These are phyloP conservation scores for Pao palembangensis DNA, from an alignment of 2,113 vertebrate species.

Conservation along the genomic window DNA sequence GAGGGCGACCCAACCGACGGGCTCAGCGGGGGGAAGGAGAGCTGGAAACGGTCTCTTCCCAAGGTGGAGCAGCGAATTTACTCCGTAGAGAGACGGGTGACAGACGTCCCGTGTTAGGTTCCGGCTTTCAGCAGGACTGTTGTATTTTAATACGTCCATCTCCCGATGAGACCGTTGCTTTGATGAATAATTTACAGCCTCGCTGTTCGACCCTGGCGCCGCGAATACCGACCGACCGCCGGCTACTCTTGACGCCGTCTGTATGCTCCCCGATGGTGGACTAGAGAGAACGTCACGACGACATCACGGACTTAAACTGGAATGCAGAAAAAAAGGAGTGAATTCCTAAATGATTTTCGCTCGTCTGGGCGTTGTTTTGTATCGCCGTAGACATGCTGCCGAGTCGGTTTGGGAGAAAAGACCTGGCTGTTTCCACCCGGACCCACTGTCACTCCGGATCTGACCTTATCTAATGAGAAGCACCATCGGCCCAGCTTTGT, in stretches of 20 bases:
- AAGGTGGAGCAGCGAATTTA: conserved; percentile 13
- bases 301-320: conserved; percentile 6
- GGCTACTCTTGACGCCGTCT: conserved; percentile 47
- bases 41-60: conserved; percentile 31
- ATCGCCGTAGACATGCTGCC: conserved; percentile 73
- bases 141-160: conserved; percentile 14
- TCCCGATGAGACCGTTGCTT: conserved; percentile 54
- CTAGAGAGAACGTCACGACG: conserved; percentile 51
- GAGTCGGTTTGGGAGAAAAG: conserved; percentile 70
- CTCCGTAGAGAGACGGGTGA: neutral
- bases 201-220: conserved; percentile 38
- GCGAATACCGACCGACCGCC: conserved; percentile 23
- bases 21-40: conserved; percentile 17
- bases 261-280: conserved; percentile 71
- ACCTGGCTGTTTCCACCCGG: conserved; percentile 28
- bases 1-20: conserved; percentile 24
- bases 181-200: conserved; percentile 63
- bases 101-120: neutral
- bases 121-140: conserved; percentile 1
- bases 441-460: conserved; percentile 37
- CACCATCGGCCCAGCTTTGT: conserved; percentile 7
- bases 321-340: neutral
- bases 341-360: too few species aligned
- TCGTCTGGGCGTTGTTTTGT: conserved; percentile 25
- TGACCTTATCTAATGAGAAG: conserved; percentile 39